phyloP scores from a whole-genome alignment of 2,113 vertebrate species.

The Macaca mulatta region DNA sequence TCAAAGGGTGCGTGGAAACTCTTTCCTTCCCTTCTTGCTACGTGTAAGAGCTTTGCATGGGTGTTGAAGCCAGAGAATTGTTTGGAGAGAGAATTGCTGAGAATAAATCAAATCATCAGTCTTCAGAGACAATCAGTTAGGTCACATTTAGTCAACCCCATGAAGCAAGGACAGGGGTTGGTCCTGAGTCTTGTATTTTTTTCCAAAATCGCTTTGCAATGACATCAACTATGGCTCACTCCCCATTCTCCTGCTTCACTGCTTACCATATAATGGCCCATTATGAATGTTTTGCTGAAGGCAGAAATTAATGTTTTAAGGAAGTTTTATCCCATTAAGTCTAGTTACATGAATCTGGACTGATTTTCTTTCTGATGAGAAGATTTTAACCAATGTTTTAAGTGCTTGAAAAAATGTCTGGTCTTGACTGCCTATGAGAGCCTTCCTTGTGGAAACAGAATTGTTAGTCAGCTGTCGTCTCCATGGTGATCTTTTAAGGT shows the following conservation, averaged over 20 bases:
- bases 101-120: neutral
- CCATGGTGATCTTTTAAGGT: constrained; percentile 60
- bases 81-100: neutral
- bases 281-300: constrained; percentile 49
- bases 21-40: neutral
- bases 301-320: constrained; percentile 63
- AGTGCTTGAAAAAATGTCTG: neutral
- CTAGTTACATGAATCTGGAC: constrained; percentile 46
- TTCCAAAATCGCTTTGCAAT: constrained; percentile 10
- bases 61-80: neutral
- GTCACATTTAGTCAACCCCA: neutral
- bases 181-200: neutral
- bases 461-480: constrained; percentile 40
- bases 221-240: neutral
- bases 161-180: neutral
- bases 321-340: constrained; percentile 45
- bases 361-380: constrained; percentile 54
- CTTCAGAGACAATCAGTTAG: constrained; percentile 1
- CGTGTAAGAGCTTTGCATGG: neutral
- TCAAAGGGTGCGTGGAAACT: fast-evolving
- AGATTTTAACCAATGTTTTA: neutral
- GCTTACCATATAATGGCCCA: constrained; percentile 8
- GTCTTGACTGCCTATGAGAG: neutral
- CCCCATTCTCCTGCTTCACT: neutral
- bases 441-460: neutral